Conservation (phyloP, 2,797 vertebrate genomes). For the Myotis vivesi region DNA sequence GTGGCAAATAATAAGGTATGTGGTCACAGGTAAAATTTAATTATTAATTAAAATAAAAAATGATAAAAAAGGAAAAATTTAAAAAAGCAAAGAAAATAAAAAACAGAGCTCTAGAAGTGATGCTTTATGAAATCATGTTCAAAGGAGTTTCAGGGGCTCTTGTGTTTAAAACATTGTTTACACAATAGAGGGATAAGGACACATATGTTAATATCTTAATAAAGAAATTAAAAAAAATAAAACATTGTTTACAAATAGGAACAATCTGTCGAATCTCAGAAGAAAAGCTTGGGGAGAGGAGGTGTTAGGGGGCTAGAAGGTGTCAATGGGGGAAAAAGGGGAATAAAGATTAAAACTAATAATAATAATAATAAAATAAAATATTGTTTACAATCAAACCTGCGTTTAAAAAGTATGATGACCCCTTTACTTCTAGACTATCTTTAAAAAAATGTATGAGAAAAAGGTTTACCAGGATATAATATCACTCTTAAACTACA, state of each 20-base stretch:
- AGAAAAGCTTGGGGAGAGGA: too few relatives aligned
- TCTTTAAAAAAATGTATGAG: not conserved
- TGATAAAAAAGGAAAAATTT: not conserved
- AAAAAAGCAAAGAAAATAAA: not conserved
- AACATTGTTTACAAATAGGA: not conserved
- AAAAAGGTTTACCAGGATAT: not conserved
- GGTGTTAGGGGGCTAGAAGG: too few relatives aligned
- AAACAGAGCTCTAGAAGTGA: not conserved
- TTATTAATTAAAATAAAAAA: not conserved
- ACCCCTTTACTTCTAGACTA: not conserved
- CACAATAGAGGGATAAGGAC: too few relatives aligned
- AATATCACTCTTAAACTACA: not conserved
- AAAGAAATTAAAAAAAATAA: not conserved
- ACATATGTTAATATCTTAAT: too few relatives aligned
- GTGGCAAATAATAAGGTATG: not conserved
- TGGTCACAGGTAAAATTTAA: not conserved
- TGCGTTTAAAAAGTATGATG: conserved; percentile 19
- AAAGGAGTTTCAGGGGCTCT: not conserved
- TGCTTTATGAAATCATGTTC: not conserved
- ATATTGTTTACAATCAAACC: not conserved
- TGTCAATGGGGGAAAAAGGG: too few relatives aligned
- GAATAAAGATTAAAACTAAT: too few relatives aligned
- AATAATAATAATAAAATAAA: not conserved
- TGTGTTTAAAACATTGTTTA: not conserved
- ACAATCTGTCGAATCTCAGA: too few relatives aligned